Percentiles rank a stretch among this genome's conserved stretches.
These are phyloP conservation scores for Drosophila neotestacea DNA, from an alignment of 2,888 invertebrate genomes.

Conservation along the genomic window DNA sequence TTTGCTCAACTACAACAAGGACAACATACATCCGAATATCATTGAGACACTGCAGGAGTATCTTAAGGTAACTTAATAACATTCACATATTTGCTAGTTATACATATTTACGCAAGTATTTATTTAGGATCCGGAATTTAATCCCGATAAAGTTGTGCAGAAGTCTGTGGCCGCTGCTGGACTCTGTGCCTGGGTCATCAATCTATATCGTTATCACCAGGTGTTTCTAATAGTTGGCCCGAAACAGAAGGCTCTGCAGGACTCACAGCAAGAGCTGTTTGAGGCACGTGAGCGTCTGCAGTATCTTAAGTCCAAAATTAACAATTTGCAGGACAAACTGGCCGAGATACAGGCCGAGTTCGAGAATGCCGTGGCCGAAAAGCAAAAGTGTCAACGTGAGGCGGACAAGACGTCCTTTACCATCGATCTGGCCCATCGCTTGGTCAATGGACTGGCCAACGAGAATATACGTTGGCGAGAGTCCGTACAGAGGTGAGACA, in stretches of 20 bases:
- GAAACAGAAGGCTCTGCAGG: constrained; percentile 93
- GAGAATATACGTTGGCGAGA: constrained; percentile 89
- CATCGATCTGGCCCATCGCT: constrained; percentile 95
- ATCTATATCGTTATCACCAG: constrained; percentile 95
- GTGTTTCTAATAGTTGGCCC: constrained; percentile 97
- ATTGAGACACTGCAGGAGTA: constrained; percentile 89
- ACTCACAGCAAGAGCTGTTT: constrained; percentile 93
- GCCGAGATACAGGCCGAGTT: constrained; percentile 92
- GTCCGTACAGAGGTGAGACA: constrained; percentile 82
- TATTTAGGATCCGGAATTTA: constrained; percentile 90
- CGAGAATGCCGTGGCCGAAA: constrained; percentile 93
- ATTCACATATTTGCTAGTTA: neutral
- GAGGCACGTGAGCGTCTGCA: constrained; percentile 93
- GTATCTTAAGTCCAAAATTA: constrained; percentile 90
- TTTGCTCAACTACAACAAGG: constrained; percentile 95
- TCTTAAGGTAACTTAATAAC: constrained; percentile 67
- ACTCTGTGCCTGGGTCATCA: constrained; percentile 97
- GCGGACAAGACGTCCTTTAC: constrained; percentile 95
- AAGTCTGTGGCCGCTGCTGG: constrained; percentile 97
- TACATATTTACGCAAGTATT: neutral
- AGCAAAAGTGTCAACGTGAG: constrained; percentile 96
- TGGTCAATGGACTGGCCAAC: constrained; percentile 96
- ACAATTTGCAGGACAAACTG: constrained; percentile 90
- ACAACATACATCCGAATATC: constrained; percentile 95
- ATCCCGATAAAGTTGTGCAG: constrained; percentile 92